phyloP scores from a whole-genome alignment of 2,113 vertebrate genomes.

The Amazona vittata region DNA sequence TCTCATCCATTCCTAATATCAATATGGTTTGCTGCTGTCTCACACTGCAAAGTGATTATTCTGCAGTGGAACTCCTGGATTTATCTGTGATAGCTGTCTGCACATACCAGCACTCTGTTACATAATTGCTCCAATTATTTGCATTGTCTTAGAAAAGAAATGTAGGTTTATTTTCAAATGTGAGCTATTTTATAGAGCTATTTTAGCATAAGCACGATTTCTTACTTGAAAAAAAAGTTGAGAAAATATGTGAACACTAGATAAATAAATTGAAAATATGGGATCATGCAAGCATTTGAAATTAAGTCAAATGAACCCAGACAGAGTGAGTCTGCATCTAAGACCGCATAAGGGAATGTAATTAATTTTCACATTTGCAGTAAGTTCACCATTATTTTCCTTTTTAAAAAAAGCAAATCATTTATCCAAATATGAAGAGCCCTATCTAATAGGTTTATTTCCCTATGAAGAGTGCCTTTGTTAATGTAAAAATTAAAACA shows the following conservation, averaged over 20 bases:
- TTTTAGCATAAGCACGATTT: neutral
- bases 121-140: neutral
- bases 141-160: neutral
- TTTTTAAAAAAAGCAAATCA: neutral
- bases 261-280: constrained; percentile 3
- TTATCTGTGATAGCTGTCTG: neutral
- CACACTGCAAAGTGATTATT: neutral
- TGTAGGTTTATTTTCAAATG: constrained; percentile 1
- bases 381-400: neutral
- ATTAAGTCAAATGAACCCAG: constrained; percentile 5
- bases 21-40: neutral
- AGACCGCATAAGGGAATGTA: neutral
- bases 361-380: neutral
- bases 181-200: neutral
- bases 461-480: neutral
- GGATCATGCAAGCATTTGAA: neutral
- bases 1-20: neutral
- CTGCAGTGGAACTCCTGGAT: neutral
- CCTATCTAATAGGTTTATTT: neutral
- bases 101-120: neutral
- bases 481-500: neutral
- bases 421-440: neutral
- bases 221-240: neutral
- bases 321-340: neutral
- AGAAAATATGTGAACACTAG: neutral